phyloP scores from a whole-genome alignment of 2,797 vertebrate species.

The Semaprochilodus insignis region DNA sequence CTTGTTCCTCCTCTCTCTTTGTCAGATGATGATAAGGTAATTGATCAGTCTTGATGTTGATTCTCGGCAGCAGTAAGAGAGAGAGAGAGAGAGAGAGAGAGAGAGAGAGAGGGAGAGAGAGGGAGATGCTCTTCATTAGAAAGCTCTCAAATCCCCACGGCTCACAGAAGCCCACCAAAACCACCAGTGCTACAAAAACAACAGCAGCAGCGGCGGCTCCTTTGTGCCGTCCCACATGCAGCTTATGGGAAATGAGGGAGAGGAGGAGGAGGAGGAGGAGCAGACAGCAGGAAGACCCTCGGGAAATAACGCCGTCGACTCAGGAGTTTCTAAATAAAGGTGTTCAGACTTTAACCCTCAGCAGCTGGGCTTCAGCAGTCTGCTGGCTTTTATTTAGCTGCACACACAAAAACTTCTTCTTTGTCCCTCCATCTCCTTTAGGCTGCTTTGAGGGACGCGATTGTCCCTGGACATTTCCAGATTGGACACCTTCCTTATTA shows the following conservation, averaged over 20 bases:
- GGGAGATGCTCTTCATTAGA: conserved; percentile 56
- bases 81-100: too few relatives aligned
- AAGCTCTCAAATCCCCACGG: conserved; percentile 39
- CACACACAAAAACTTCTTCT: neutral
- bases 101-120: conserved; percentile 15
- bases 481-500: neutral
- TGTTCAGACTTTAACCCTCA: conserved; percentile 32
- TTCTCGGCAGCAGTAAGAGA: conserved; percentile 22
- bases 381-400: neutral
- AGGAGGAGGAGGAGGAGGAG: conserved; percentile 4
- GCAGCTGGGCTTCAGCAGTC: conserved; percentile 35
- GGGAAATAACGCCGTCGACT: conserved; percentile 47
- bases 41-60: conserved; percentile 54
- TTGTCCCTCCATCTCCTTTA: neutral
- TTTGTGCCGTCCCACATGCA: conserved; percentile 23
- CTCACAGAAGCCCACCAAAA: neutral
- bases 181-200: conserved; percentile 25
- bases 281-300: conserved; percentile 50
- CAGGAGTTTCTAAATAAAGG: conserved; percentile 54
- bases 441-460: neutral
- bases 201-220: conserved; percentile 28
- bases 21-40: conserved; percentile 50
- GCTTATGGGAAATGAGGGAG: conserved; percentile 24
- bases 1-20: neutral
- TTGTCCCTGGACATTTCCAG: neutral